Conservation (phyloP, 2,113 vertebrate genomes). For the Xiphophorus couchianus region DNA sequence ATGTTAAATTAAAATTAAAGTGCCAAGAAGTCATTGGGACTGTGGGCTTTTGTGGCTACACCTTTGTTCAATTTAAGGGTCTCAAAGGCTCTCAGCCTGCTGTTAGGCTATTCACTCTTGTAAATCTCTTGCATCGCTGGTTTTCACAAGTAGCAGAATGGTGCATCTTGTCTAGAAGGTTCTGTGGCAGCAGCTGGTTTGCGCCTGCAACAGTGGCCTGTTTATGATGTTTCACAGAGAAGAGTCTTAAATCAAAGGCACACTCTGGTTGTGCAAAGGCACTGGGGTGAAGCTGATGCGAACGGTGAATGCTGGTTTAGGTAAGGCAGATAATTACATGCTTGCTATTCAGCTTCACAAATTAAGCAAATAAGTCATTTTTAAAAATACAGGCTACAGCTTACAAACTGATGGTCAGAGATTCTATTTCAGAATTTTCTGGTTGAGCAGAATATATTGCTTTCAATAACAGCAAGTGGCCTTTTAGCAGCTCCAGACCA, state of each 20-base stretch:
- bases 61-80: not conserved
- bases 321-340: too few species aligned
- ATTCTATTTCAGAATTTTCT: too few species aligned
- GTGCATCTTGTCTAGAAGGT: conserved; percentile 19
- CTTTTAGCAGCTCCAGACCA: too few species aligned
- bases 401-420: too few species aligned
- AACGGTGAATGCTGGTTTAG: conserved; percentile 2
- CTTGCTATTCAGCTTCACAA: too few species aligned
- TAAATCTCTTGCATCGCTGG: not conserved
- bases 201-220: conserved; percentile 39
- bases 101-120: not conserved
- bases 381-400: too few species aligned
- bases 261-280: conserved; percentile 37
- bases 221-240: conserved; percentile 40
- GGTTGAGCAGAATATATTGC: too few species aligned
- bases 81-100: not conserved
- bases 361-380: too few species aligned
- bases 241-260: conserved; percentile 39
- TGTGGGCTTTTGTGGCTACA: not conserved
- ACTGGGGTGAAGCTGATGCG: conserved; percentile 31
- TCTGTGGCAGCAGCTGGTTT: conserved; percentile 25
- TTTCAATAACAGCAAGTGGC: too few species aligned
- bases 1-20: conserved; percentile 56
- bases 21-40: conserved; percentile 30
- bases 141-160: conserved; percentile 12